Evolutionary conservation across 2,797 vertebrate genomes (phyloP).

Genomic region (Aratinga solstitialis): DNA sequence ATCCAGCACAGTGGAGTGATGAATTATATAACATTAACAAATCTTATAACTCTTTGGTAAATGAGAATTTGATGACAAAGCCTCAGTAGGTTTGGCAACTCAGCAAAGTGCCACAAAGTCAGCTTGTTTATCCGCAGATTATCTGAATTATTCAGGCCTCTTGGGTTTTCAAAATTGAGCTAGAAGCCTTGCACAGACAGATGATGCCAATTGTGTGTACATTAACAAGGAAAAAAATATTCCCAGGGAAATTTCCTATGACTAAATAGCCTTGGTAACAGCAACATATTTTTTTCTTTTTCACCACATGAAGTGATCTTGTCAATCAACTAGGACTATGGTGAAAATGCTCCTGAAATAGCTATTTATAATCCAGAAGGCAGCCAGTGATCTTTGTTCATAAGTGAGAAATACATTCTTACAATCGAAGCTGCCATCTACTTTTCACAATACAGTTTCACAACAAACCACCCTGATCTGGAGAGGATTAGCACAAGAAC

Average conservation of each 20-base stretch:
- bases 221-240: conserved; percentile 38
- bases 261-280: conserved; percentile 29
- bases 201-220: background rate
- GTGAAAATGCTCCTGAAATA: conserved; percentile 14
- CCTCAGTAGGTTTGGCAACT: conserved; percentile 42
- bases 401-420: background rate
- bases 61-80: conserved; percentile 47
- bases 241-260: conserved; percentile 22
- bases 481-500: background rate
- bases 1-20: background rate
- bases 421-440: background rate
- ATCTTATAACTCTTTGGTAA: conserved; percentile 37
- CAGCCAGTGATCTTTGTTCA: background rate
- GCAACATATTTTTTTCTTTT: background rate
- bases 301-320: background rate
- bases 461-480: background rate
- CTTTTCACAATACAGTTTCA: background rate
- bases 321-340: background rate
- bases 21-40: conserved; percentile 50
- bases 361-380: background rate
- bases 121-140: conserved; percentile 42
- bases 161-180: conserved; percentile 35
- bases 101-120: conserved; percentile 25
- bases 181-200: conserved; percentile 29
- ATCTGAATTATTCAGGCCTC: conserved; percentile 60